Evolutionary conservation across 2,797 vertebrate species (phyloP), one percentile per base, ranked within the genome.

Genomic region (Lemur catta): DNA sequence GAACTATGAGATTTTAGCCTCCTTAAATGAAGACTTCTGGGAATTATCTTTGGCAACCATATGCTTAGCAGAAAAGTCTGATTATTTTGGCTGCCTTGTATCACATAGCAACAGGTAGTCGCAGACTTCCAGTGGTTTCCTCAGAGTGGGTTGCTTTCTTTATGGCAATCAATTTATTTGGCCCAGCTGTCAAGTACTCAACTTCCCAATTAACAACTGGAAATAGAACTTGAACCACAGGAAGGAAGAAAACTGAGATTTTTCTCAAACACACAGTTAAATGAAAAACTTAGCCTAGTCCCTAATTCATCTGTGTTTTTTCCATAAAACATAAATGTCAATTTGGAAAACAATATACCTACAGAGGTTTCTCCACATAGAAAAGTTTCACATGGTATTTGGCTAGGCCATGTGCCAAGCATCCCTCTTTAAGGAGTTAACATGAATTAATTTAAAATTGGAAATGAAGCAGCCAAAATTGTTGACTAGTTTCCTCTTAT

Each of bases 251-350:
- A 96, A 79, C 55, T 91, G 57, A 65, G 35, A 75, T 88, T 90
- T 90, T 95, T 94, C 84, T 93, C 67, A 74, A 95, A 89, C 28
- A 91, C 50, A 84, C 48, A 97, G 85, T 76, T 52, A 85, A 90
- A 90, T 85, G 63, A 95, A 94, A 96, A 89, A 15, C 20, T 78
- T 46, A 89, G 79, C 57, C 80, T 61, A 30, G 41, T 76, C 43
- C 79, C 67, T 65, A 84, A 69, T 30, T 59, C 81, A 50, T 82
- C 69, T 96, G 61, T 67, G 50, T 89, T 95, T 84, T 57, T 7
- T 85, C 41, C n/a, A 48, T 30, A 88, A 94, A 95, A 75, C 33
- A 80, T 52, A 78, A 87, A 93, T 79, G 89, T 85, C 74, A 80
- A 6, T 76, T 88, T 81, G 71, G 91, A 97, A 94, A 97, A 95